Evolutionary conservation across 2,888 invertebrate genomes (phyloP), one percentile per base, ranked within the genome.

Genomic region (Empis livida): DNA sequence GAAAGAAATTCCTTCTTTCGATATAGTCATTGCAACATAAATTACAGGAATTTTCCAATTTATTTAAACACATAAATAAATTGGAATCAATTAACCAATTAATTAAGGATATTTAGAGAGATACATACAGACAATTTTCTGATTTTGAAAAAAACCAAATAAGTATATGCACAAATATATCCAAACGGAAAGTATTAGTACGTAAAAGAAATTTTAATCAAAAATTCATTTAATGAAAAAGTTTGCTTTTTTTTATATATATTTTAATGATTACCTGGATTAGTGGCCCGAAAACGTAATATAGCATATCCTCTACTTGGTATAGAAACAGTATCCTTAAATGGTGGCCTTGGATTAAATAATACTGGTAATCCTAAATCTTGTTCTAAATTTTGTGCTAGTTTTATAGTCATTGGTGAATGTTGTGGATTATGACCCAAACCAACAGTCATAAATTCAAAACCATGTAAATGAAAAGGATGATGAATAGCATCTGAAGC

Each of bases 401-500:
- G 40, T 9, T 46, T 42, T 16, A 52, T 32, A 44, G 52, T 58
- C 57, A 60, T 59, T 31, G 52, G 59, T 35, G 44, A 40, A 6
- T 51, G 54, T 13, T 40, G 44, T 27, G 57, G 53, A 53, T 53
- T 52, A 47, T 56, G 56, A 35, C 60, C 60, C 51, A 60, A 54
- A 44, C 56, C 58, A 48, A 59, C 61, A 45, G 68, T 61, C 58
- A 61, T 59, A 54, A 69, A 66, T 50, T 58, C 57, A 58, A 63
- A 56, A 30, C 62, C 63, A 56, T 62, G 65, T 51, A 66, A 57
- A 59, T 69, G 68, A 52, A 64, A 63, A 46, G 69, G 65, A 61
- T 67, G 68, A 59, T 62, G 61, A 52, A 65, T 53, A 47, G 53
- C 56, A 43, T 60, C 56, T 43, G 55, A 49, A 51, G 44, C 64